phyloP scores from a whole-genome alignment of 1,140 invertebrate genomes.

The Leptopilina boulardi region DNA sequence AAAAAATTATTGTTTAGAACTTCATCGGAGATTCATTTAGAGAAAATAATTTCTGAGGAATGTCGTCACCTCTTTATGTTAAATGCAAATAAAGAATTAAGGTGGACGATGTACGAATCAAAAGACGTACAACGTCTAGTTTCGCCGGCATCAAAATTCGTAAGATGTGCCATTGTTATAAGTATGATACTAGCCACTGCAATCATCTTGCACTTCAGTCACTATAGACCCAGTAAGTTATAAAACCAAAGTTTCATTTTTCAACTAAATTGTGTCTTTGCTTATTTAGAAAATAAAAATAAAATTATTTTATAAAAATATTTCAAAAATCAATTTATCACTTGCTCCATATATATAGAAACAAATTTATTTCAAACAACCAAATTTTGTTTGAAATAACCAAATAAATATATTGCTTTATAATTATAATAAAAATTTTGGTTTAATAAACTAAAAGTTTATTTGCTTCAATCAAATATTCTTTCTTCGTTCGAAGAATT shows the following conservation, averaged over 20 bases:
- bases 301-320: background rate
- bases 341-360: too few relatives aligned
- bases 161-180: constrained; percentile 64
- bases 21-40: background rate
- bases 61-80: background rate
- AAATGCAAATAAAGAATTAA: constrained; percentile 21
- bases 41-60: constrained; percentile 24
- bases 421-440: too few relatives aligned
- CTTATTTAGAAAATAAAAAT: constrained; percentile 3
- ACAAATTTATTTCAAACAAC: too few relatives aligned
- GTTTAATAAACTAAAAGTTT: too few relatives aligned
- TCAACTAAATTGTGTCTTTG: background rate
- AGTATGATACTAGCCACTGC: constrained; percentile 67
- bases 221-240: constrained; percentile 72
- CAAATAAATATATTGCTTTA: too few relatives aligned
- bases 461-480: too few relatives aligned
- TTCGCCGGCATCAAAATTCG: constrained; percentile 59
- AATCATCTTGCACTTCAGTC: constrained; percentile 71
- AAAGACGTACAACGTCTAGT: constrained; percentile 52
- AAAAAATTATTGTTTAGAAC: constrained; percentile 5
- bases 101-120: constrained; percentile 60
- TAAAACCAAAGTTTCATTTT: constrained; percentile 31
- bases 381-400: too few relatives aligned
- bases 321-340: too few relatives aligned
- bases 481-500: too few relatives aligned